phyloP scores from a whole-genome alignment of 2,797 vertebrate genomes.

The Anomalospiza imberbis region DNA sequence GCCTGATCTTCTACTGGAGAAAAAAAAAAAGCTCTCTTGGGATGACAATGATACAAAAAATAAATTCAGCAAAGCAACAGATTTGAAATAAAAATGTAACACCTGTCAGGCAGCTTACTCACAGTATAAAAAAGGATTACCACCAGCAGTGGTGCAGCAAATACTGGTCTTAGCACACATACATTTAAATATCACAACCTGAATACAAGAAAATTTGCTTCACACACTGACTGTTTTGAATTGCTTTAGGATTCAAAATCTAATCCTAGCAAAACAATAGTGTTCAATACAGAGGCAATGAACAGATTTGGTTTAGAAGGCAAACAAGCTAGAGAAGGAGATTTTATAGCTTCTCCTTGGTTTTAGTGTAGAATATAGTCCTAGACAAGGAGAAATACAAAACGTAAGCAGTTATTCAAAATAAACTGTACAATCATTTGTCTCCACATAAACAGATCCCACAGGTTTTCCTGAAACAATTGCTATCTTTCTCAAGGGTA shows the following conservation, averaged over 20 bases:
- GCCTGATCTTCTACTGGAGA: neutral
- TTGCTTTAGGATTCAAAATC: neutral
- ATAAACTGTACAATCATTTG: neutral
- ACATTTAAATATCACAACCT: neutral
- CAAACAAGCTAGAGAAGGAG: neutral
- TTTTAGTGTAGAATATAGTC: neutral
- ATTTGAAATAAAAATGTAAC: slow-evolving; percentile 34
- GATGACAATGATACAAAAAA: neutral
- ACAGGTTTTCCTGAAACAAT: neutral
- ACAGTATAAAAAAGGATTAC: slow-evolving; percentile 46
- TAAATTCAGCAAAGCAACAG: slow-evolving; percentile 10
- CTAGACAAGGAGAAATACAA: neutral
- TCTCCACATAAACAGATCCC: neutral
- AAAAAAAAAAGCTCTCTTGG: neutral
- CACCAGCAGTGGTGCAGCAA: neutral
- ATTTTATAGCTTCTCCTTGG: neutral
- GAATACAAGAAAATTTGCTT: slow-evolving; percentile 9
- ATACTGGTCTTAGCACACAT: neutral
- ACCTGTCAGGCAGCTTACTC: neutral
- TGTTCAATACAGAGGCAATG: neutral
- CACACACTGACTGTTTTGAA: neutral
- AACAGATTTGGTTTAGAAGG: neutral
- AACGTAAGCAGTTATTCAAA: neutral
- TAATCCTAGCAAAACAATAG: neutral
- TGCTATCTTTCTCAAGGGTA: neutral